A percentile compares a stretch with the other conserved stretches of the same genome.
Evolutionary conservation across 2,888 invertebrate species (phyloP).

Genomic region (Timema podura): DNA sequence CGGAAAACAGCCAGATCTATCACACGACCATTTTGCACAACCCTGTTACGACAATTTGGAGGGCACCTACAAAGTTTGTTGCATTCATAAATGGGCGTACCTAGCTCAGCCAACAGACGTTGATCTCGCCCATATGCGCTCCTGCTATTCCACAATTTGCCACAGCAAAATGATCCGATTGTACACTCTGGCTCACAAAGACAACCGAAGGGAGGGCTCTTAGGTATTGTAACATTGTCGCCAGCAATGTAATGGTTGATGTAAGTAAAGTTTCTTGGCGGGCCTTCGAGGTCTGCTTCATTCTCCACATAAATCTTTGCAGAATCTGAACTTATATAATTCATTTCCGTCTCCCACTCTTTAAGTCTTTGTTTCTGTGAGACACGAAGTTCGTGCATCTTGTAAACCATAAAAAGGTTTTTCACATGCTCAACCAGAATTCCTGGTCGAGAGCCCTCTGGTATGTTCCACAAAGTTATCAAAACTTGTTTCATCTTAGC

Average conservation of each 20-base stretch:
- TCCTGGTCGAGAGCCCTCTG: conserved; percentile 42
- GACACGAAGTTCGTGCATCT: conserved; percentile 51
- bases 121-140: conserved; percentile 71
- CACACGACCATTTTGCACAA: conserved; percentile 78
- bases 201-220: conserved; percentile 79
- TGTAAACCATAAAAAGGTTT: conserved; percentile 49
- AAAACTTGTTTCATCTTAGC: conserved; percentile 42
- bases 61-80: conserved; percentile 82
- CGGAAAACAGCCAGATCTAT: conserved; percentile 78
- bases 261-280: conserved; percentile 77
- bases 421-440: conserved; percentile 44
- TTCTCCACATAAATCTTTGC: conserved; percentile 75
- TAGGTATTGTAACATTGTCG: conserved; percentile 65
- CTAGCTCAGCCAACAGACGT: conserved; percentile 64
- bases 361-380: conserved; percentile 58
- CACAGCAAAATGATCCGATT: conserved; percentile 59
- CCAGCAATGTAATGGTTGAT: conserved; percentile 75
- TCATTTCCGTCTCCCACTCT: conserved; percentile 75
- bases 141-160: conserved; percentile 50
- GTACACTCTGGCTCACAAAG: conserved; percentile 52
- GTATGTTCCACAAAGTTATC: conserved; percentile 46
- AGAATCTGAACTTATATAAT: conserved; percentile 60
- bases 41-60: conserved; percentile 73
- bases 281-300: conserved; percentile 72
- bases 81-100: conserved; percentile 90